These are phyloP conservation scores for Thalassoma bifasciatum DNA, from an alignment of 2,113 vertebrate species.

Conservation along the genomic window DNA sequence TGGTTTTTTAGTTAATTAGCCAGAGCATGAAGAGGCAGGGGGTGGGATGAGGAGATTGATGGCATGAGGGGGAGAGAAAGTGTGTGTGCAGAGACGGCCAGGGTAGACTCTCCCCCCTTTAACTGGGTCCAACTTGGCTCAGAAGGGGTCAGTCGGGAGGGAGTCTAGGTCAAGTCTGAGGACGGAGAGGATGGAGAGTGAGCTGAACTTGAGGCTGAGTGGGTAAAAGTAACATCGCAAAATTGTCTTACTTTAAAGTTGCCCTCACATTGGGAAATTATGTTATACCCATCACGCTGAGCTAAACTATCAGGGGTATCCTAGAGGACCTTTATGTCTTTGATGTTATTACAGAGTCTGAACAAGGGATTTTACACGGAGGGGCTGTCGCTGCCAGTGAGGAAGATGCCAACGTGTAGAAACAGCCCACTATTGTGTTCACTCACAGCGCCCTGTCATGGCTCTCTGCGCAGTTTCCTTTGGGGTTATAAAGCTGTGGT, in stretches of 20 bases:
- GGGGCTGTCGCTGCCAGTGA: not conserved
- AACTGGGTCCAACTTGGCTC: conserved; percentile 81
- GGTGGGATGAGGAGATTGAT: conserved; percentile 36
- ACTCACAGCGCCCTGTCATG: not conserved
- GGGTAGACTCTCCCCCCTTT: conserved; percentile 71
- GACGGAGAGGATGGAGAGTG: conserved; percentile 32
- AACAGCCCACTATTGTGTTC: not conserved
- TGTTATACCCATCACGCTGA: conserved; percentile 29
- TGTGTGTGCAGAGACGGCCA: conserved; percentile 26
- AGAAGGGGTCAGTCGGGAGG: conserved; percentile 62
- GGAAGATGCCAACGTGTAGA: conserved; percentile 9
- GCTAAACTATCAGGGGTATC: conserved; percentile 34
- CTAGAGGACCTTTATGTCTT: conserved; percentile 36
- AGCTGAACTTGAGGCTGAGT: conserved; percentile 57
- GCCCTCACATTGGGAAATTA: conserved; percentile 32
- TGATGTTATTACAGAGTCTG: conserved; percentile 33
- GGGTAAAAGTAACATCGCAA: conserved; percentile 38
- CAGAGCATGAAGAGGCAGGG: conserved; percentile 43
- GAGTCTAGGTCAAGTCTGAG: conserved; percentile 57
- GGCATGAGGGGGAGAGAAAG: conserved; percentile 43
- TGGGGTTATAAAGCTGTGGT: not conserved
- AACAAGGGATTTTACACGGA: conserved; percentile 14
- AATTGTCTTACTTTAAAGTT: conserved; percentile 40
- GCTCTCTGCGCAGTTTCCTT: not conserved
- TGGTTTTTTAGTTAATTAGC: conserved; percentile 81